These are phyloP conservation scores for Larimichthys crocea DNA, from an alignment of 2,113 vertebrate genomes.

Conservation along the genomic window DNA sequence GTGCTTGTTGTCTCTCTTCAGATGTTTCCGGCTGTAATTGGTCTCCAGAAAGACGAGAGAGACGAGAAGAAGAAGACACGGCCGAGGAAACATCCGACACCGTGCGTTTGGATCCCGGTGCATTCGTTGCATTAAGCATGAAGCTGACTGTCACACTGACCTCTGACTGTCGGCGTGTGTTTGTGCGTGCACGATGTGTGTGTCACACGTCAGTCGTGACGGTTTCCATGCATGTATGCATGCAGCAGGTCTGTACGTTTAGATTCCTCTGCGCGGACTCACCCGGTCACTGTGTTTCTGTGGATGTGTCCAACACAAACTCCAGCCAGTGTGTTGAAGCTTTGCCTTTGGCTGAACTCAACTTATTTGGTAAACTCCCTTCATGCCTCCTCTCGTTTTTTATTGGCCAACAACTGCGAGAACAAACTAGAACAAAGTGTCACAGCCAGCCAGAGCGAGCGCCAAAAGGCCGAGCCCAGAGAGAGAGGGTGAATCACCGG, in stretches of 20 bases:
- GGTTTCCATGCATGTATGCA: slow-evolving; percentile 9
- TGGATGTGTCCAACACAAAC: neutral
- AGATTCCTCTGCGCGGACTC: neutral
- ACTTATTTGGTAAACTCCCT: slow-evolving; percentile 23
- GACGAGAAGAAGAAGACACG: neutral
- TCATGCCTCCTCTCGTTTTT: slow-evolving; percentile 32
- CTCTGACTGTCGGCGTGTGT: neutral
- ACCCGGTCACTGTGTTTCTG: neutral
- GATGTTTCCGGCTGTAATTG: neutral
- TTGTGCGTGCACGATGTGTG: slow-evolving; percentile 3
- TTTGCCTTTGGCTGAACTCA: slow-evolving; percentile 50
- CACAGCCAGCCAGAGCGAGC: no score
- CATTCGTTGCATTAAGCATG: neutral
- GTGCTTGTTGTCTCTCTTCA: no score
- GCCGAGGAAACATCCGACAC: no score
- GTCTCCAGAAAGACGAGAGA: neutral
- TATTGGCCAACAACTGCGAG: slow-evolving; percentile 25
- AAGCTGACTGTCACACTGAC: slow-evolving; percentile 2
- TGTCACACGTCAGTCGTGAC: no score
- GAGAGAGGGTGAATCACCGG: slow-evolving; percentile 5
- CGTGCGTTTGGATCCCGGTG: neutral
- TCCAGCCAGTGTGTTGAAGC: no score
- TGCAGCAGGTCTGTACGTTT: neutral
- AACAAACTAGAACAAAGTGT: slow-evolving; percentile 48
- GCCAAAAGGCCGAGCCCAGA: slow-evolving; percentile 18